These are phyloP conservation scores for Naso thynnoides DNA, from an alignment of 2,797 vertebrate species.

Conservation along the genomic window DNA sequence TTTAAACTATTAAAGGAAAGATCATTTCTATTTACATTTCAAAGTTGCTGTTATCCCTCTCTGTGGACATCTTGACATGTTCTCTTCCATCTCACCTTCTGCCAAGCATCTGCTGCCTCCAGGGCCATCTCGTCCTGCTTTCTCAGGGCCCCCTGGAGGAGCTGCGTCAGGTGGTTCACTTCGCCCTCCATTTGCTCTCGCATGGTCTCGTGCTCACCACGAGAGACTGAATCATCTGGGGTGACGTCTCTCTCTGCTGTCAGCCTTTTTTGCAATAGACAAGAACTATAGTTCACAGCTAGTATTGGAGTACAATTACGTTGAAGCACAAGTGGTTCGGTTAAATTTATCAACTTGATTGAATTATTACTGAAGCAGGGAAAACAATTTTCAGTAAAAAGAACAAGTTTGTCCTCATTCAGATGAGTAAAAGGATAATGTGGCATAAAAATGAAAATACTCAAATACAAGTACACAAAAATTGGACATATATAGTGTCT, in stretches of 20 bases:
- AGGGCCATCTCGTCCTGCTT: conserved; percentile 92
- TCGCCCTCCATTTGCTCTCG: conserved; percentile 86
- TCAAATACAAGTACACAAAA: neutral
- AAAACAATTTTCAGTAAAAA: neutral
- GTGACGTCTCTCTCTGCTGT: conserved; percentile 83
- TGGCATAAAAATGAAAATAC: neutral
- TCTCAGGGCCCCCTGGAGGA: conserved; percentile 89
- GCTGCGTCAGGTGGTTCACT: conserved; percentile 86
- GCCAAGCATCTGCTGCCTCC: conserved; percentile 88
- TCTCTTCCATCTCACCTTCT: conserved; percentile 82
- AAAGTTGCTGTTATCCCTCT: neutral
- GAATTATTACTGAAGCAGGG: neutral
- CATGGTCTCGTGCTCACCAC: conserved; percentile 84
- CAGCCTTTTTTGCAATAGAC: conserved; percentile 59
- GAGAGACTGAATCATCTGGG: conserved; percentile 86
- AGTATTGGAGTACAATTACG: neutral
- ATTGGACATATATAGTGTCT: neutral
- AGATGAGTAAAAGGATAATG: neutral
- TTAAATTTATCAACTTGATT: neutral
- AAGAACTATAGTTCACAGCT: neutral
- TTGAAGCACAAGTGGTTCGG: neutral
- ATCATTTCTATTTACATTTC: neutral
- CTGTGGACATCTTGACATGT: neutral
- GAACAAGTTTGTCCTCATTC: too few relatives aligned
- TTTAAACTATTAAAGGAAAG: neutral